Percentiles rank a stretch among this genome's conserved stretches.
phyloP scores from a whole-genome alignment of 2,888 invertebrate genomes.

The Chrysodeixis includens region DNA sequence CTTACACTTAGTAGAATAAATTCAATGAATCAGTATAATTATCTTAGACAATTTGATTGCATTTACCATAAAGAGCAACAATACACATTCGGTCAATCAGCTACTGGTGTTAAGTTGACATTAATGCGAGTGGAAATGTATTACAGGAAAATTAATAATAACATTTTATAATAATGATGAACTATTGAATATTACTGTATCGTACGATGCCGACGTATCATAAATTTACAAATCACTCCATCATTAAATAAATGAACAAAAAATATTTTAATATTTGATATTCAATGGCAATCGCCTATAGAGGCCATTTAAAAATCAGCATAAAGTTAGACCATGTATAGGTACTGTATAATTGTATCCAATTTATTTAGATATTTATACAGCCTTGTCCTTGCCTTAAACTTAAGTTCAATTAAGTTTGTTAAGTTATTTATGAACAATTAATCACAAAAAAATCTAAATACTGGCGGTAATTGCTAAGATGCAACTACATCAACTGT shows the following conservation, averaged over 20 bases:
- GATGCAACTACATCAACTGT: conserved; percentile 1
- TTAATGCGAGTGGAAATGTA: conserved; percentile 1
- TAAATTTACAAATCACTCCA: neutral
- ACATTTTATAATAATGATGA: neutral
- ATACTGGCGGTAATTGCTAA: conserved; percentile 7
- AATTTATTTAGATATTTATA: conserved; percentile 5
- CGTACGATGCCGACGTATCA: neutral
- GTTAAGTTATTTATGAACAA: neutral
- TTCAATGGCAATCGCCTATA: conserved; percentile 3
- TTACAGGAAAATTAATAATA: neutral
- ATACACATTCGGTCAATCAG: conserved; percentile 18
- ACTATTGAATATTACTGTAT: neutral
- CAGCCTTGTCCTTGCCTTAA: conserved; percentile 9
- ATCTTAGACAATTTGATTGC: conserved; percentile 20
- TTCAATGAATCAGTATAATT: conserved; percentile 30
- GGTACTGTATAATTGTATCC: neutral
- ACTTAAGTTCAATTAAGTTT: conserved; percentile 5
- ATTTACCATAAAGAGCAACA: conserved; percentile 8
- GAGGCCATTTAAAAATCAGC: conserved; percentile 6
- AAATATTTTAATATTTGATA: neutral
- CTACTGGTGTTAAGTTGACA: conserved; percentile 14
- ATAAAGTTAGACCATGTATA: conserved; percentile 4
- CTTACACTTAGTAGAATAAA: conserved; percentile 13
- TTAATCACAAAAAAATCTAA: neutral
- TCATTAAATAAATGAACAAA: neutral